These are phyloP conservation scores for Gyrodactylus salaris DNA, from an alignment of 1,140 invertebrate species.

Conservation along the genomic window DNA sequence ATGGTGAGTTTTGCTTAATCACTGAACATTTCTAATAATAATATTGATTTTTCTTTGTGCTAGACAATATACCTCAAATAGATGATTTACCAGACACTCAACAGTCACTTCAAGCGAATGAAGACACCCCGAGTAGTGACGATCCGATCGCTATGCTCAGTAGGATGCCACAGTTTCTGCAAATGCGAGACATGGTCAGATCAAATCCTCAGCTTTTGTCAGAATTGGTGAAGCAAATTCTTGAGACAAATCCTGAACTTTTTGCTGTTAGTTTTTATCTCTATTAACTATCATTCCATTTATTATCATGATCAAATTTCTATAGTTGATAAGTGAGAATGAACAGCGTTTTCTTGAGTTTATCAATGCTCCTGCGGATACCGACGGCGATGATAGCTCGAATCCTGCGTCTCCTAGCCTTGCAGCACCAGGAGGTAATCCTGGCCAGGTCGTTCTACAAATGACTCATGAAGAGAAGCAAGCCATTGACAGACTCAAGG, in stretches of 20 bases:
- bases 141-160: neutral
- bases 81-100: no score
- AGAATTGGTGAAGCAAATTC: conserved; percentile 2
- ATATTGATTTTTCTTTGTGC: neutral
- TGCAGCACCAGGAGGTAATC: neutral
- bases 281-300: neutral
- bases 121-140: neutral
- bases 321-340: neutral
- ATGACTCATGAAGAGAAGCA: neutral
- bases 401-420: neutral
- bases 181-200: neutral
- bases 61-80: neutral
- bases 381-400: neutral
- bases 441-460: conserved; percentile 1
- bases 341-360: conserved; percentile 1
- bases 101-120: no score
- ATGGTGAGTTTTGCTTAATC: neutral
- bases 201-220: neutral
- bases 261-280: neutral
- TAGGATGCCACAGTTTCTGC: neutral
- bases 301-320: neutral
- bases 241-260: conserved; percentile 1
- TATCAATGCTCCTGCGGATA: conserved; percentile 1
- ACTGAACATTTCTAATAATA: neutral
- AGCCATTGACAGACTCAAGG: neutral